Conservation (phyloP, 2,797 vertebrate species). For the Limosa lapponica region DNA sequence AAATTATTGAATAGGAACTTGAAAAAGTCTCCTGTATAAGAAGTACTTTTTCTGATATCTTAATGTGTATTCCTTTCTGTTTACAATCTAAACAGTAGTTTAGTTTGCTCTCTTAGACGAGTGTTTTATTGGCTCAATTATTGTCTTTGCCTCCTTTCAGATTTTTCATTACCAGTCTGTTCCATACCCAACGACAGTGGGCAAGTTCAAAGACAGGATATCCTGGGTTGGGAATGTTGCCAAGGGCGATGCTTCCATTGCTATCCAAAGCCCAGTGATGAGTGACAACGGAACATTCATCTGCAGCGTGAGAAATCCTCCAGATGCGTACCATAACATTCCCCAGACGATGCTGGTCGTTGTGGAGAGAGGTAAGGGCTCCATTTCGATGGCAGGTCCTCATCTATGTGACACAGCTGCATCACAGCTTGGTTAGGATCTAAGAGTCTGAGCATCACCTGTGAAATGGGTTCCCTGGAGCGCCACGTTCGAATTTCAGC, state of each 20-base stretch:
- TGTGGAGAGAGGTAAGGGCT: constrained; percentile 82
- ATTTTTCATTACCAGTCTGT: constrained; percentile 89
- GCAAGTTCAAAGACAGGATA: constrained; percentile 85
- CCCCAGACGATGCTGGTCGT: constrained; percentile 83
- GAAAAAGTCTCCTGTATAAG: not conserved
- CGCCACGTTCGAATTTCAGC: not conserved
- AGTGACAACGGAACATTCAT: constrained; percentile 91
- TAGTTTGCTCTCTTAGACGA: not conserved
- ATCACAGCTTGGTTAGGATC: not conserved
- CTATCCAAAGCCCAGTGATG: constrained; percentile 79
- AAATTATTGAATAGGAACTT: not conserved
- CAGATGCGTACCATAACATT: constrained; percentile 89
- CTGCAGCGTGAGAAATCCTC: constrained; percentile 92
- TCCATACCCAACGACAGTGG: constrained; percentile 76
- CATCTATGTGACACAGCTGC: rapidly evolving
- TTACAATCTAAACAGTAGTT: not conserved
- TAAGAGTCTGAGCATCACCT: rapidly evolving
- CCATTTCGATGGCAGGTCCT: rapidly evolving
- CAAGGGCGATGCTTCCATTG: constrained; percentile 85
- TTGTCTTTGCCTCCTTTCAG: constrained; percentile 66
- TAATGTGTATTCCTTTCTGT: not conserved
- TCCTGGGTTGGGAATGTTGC: constrained; percentile 84
- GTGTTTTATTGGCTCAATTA: not conserved
- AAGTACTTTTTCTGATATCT: not conserved
- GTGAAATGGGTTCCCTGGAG: not conserved